Base-by-base conservation (phyloP, 2,797 vertebrate species). In the Alosa sapidissima region DNA sequence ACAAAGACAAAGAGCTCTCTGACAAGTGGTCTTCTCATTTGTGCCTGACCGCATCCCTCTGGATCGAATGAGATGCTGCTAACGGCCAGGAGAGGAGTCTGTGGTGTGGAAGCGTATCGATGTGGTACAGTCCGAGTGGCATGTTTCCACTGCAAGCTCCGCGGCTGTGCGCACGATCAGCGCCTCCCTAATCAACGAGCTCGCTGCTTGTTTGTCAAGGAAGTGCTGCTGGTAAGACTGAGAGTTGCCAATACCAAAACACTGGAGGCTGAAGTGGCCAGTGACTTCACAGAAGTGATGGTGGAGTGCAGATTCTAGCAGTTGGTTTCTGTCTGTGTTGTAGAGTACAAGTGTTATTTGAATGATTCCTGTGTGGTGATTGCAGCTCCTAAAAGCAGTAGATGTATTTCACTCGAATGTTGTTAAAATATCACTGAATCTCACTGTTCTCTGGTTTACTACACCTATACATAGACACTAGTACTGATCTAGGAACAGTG, bases 81-180 rank as follows among this genome's bases (percentile, higher is more conserved):
- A 82, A 82, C 24, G 36, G 81, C 82, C 83, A 81, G 82, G 62
- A 84, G 68, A 83, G 81, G 87, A 81, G 83, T 75, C 78, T 82
- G 60, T 28, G 7, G 62, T 85, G 51, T 86, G 55, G 83, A 88
- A 81, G 82, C 60, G 13, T 81, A 82, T 84, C 82, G 83, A 84
- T 83, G 87, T 81, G 81, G 47, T 86, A 81, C 82, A 88, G 83
- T 81, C 81, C 65, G 87, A 88, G 78, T 84, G 87, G 84, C 87
- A 87, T 52, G 45, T 75, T 83, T 86, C 85, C 81, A 65, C 84
- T 88, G 86, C 83, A 82, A 86, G 81, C 85, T 81, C 49, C 41
- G 21, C 14, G 68, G 68, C 33, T 1, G 54, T 62, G 72, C 84
- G 28, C 52, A 58, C n/a, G 83, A 86, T 84, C 85, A 82, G 65